Evolutionary conservation across 2,113 vertebrate genomes (phyloP), one percentile per base, ranked within the genome.

Genomic region (Melospiza georgiana): DNA sequence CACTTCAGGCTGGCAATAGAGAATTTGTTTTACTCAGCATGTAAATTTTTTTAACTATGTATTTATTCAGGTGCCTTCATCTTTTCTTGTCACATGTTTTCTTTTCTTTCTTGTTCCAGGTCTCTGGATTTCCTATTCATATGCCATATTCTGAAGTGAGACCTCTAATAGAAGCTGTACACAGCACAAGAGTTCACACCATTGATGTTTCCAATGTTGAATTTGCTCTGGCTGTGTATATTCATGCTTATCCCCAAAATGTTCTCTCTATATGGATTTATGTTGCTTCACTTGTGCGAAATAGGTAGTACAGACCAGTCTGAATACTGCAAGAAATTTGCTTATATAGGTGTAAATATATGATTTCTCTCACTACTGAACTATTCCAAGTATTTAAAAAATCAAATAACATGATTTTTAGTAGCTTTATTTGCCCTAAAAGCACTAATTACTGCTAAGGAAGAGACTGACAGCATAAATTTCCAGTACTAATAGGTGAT

Each of bases 261-360:
- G 98, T 99, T 68, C 97, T 99, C 57, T 99, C 99, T 3, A 98
- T 99, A 27, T 99, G 99, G 99, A 98, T 99, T 90, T 99, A 99
- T 55, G 97, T 99, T 84, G 99, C 99, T 69, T 99, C 99, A 15
- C 98, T 99, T 11, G 91, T 98, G 62, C 98, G 98, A 24, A 98
- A 97, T 77, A 96, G 96, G 48, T 99, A 95, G 93, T 2, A 43
- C 0, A n/a, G 43, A 59, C 7, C 8, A 55, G 18, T 23, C 28
- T 19, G 39, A 76, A 58, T 35, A 43, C 23, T 30, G 51, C 28
- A 58, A 33, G 12, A 51, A 43, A 35, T 43, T 11, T 46, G 22
- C 27, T 57, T 75, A 25, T 3, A 21, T 2, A 79, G 43, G 28
- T n/a, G 51, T 28, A 87, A 54, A 51, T 15, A 2, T 0, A 57